Evolutionary conservation across 1,140 invertebrate species (phyloP), one percentile per base, ranked within the genome.

Genomic region (Drosophila persimilis): DNA sequence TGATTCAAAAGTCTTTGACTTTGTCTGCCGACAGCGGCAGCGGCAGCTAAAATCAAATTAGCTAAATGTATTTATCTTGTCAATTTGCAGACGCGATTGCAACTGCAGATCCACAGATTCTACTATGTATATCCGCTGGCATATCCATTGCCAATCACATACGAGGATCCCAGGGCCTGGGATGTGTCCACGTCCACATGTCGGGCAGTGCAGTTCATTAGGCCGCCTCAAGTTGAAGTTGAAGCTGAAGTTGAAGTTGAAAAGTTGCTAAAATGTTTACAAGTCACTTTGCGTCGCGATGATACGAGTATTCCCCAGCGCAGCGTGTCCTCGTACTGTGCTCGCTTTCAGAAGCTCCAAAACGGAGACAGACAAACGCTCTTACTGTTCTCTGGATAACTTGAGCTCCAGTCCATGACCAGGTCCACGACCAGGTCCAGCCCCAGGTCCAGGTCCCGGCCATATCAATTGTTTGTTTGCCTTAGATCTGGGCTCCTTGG

Each of bases 51-150:
- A 67, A 76, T 88, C 83, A 88, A 88, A 88, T 88, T 88, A 88
- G 83, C 75, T 88, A 83, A 88, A 88, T 88, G 83, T 89, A 89
- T 89, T 89, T 89, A 89, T 89, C 78, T 89, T 89, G 80, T 89
- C 85, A 89, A 89, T 89, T 89, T 73, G 77, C 84, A 89, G 64
- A 65, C 61, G 79, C 80, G 64, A 83, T 63, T 80, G 64, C 71
- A 75, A 58, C 63, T 73, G 76, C 65, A 51, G 60, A 5, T 39
- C 35, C 35, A 39, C 35, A 39, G 35, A 39, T 39, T 13, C 35
- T 39, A 3, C 35, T 39, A 39, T 39, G 35, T 13, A 13, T 39
- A 39, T 13, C 11, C 35, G 35, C 52, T 29, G 41, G 24, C 53
- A 73, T 59, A 39, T 55, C 35, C 50, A 77, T 58, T 86, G 81